phyloP scores from a whole-genome alignment of 1,140 invertebrate genomes.

The Heliconius nattereri region DNA sequence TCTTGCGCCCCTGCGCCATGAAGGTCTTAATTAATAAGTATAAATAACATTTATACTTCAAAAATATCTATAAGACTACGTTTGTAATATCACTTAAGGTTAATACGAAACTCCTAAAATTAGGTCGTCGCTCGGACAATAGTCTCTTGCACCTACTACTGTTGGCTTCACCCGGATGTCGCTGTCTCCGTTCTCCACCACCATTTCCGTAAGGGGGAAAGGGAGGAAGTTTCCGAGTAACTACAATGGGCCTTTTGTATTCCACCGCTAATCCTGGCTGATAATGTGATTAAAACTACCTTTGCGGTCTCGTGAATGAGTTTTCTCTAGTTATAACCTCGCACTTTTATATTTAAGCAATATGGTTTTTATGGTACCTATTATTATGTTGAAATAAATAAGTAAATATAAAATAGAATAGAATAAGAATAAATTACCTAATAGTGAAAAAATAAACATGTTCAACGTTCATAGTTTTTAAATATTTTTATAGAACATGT shows the following conservation, averaged over 20 bases:
- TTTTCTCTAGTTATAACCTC: conserved; percentile 12
- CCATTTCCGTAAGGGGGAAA: conserved; percentile 59
- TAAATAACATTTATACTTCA: no score
- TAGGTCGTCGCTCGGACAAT: conserved; percentile 65
- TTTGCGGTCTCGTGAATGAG: conserved; percentile 23
- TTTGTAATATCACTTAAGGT: conserved; percentile 11
- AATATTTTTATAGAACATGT: no score
- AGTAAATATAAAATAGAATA: background rate
- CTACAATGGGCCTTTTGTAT: conserved; percentile 75
- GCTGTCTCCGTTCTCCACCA: conserved; percentile 75
- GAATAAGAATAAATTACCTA: background rate
- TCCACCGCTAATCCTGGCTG: conserved; percentile 69
- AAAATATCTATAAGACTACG: no score
- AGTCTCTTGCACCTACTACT: conserved; percentile 55
- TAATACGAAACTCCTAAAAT: conserved; percentile 54
- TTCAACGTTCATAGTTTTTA: background rate
- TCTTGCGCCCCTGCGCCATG: no score
- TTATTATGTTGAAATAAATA: background rate
- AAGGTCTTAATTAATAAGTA: no score
- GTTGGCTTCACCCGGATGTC: conserved; percentile 65
- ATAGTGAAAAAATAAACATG: background rate
- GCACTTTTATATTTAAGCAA: background rate
- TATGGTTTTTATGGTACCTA: background rate
- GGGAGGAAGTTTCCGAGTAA: conserved; percentile 56
- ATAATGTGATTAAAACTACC: conserved; percentile 66